Percentiles rank a stretch among this genome's conserved stretches.
phyloP scores from a whole-genome alignment of 1,140 invertebrate species.

The Micrasema longulum region DNA sequence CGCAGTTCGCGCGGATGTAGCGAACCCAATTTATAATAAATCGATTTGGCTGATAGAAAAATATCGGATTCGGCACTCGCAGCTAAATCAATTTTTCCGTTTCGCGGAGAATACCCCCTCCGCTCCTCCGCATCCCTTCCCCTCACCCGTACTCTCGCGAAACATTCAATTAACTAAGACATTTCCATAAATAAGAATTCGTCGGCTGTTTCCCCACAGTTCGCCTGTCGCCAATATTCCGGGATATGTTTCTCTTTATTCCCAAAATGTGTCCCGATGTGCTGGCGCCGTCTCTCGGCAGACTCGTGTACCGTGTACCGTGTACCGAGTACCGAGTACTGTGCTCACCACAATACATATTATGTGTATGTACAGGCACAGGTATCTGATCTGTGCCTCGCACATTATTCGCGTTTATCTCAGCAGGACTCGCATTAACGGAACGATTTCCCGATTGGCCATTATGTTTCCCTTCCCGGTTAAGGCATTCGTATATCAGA shows the following conservation, averaged over 20 bases:
- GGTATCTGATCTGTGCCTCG: too few species aligned
- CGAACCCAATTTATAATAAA: constrained; percentile 19
- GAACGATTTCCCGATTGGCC: neutral
- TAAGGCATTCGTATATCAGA: too few species aligned
- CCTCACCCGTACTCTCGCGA: neutral
- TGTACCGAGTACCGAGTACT: too few species aligned
- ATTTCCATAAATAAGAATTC: constrained; percentile 41
- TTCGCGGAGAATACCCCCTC: constrained; percentile 3
- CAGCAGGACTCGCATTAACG: neutral
- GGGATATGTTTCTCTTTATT: neutral
- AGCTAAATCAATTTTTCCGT: constrained; percentile 60
- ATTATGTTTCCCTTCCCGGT: neutral
- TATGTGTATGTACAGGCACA: too few species aligned
- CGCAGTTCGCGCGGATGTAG: neutral
- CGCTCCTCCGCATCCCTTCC: neutral
- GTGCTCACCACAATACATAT: too few species aligned
- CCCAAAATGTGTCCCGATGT: neutral
- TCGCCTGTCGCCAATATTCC: neutral
- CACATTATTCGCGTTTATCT: neutral
- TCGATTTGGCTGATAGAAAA: constrained; percentile 51
- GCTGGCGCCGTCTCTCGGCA: neutral
- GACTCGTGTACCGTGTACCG: too few species aligned
- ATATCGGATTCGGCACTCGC: constrained; percentile 44
- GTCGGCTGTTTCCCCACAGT: neutral
- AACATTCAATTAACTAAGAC: constrained; percentile 35